Evolutionary conservation across 2,797 vertebrate genomes (phyloP), one percentile per base, ranked within the genome.

Genomic region (Gallirallus australis): DNA sequence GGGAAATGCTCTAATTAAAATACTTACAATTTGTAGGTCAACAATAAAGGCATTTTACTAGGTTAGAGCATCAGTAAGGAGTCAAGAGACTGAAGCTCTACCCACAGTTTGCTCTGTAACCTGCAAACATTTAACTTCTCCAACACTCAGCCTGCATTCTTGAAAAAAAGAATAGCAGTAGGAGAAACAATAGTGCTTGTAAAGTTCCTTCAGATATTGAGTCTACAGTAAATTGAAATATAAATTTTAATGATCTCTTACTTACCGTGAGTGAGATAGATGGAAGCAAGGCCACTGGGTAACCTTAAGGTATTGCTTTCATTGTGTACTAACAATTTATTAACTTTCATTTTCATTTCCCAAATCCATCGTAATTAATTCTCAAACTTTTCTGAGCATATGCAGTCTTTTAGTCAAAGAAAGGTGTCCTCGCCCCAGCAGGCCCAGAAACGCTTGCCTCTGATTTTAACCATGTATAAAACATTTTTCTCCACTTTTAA

Each of bases 191-290:
- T 77, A 89, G 84, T 88, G 73, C 88, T 91, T 79, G 42, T 91
- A 86, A 95, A 95, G 52, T 90, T 91, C 47, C 59, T 83, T 89
- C 89, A 94, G 59, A 90, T 93, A 91, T 53, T 91, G 59, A 31
- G 42, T 90, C 77, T 94, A 86, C 23, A 40, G 59, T 83, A 94
- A 90, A 91, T 94, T 72, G 89, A 94, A 95, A 93, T 78, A 82
- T 76, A 96, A 73, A 87, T 95, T 94, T 94, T 95, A 94, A 93
- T 80, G 83, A 82, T 93, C 52, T 92, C 60, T 96, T 80, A 85
- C 42, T 89, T 94, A 30, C 66, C 8, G 48, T 54, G 83, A 95
- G 86, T 87, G 94, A 94, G 85, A 86, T 59, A 91, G 91, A 90
- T 91, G 82, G 91, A 94, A 96, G 89, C 89, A 96, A 95, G 94